Evolutionary conservation across 2,888 invertebrate species (phyloP).

Genomic region (Hirtodrosophila trivittata): DNA sequence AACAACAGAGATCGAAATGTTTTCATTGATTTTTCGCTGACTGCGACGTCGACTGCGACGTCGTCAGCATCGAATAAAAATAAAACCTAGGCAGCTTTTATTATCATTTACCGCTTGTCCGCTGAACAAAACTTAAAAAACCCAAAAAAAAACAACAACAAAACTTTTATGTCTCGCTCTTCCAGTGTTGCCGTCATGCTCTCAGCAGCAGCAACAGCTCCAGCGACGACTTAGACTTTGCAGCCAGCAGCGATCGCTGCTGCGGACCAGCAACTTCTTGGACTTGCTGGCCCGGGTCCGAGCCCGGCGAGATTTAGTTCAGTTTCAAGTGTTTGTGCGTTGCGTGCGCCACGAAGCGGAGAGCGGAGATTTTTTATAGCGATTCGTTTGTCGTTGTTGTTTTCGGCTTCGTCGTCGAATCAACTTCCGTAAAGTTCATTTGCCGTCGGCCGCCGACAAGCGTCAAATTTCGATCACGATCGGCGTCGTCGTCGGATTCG

Average conservation of each 20-base stretch:
- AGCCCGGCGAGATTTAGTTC: conserved; percentile 81
- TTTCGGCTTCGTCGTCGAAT: conserved; percentile 34
- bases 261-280: conserved; percentile 82
- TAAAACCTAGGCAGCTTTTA: conserved; percentile 69
- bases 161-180: conserved; percentile 58
- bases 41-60: conserved; percentile 34
- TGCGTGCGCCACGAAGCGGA: conserved; percentile 81
- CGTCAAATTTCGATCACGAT: conserved; percentile 53
- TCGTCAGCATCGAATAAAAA: conserved; percentile 27
- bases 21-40: conserved; percentile 73
- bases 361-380: conserved; percentile 65
- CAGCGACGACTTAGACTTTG: conserved; percentile 40
- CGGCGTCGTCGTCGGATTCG: conserved; percentile 15
- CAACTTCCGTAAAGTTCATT: conserved; percentile 75
- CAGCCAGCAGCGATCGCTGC: conserved; percentile 46
- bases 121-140: conserved; percentile 47
- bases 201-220: conserved; percentile 35
- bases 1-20: conserved; percentile 54
- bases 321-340: conserved; percentile 83
- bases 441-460: conserved; percentile 60
- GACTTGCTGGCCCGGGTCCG: conserved; percentile 81
- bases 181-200: conserved; percentile 61
- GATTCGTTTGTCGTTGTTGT: conserved; percentile 38
- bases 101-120: conserved; percentile 80
- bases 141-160: conserved; percentile 26